Evolutionary conservation across 2,888 invertebrate genomes (phyloP), one percentile per base, ranked within the genome.

Genomic region (Cremastobaeus sp.): DNA sequence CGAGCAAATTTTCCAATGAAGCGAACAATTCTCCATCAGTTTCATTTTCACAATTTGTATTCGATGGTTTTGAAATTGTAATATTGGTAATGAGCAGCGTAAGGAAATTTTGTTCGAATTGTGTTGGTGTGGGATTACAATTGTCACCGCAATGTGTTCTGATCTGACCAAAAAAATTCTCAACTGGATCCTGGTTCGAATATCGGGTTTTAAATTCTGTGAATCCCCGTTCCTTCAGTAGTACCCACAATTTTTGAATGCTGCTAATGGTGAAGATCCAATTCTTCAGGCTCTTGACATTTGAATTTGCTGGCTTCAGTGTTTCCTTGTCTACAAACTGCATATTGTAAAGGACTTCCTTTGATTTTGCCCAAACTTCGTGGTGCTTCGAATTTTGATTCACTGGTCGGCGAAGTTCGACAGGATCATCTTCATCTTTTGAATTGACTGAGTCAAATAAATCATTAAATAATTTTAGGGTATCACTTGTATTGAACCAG

Each of bases 141-240:
- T 45, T 32, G 9, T 3, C 3, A 0, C n/a, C 8, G 25, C 4
- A 0, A 37, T 60, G 60, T 30, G 39, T 30, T 39, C 39, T 35
- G n/a, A 60, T 48, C 39, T 39, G 37, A 5, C 47, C 60, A 17
- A 48, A 37, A 39, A 28, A 60, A 48, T 60, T 60, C 21, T 60
- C 60, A n/a, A 60, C 18, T 0, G 48, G 37, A 34, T 48, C 48
- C 14, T 60, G 57, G 28, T 57, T 57, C 11, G 45, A 2, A 5
- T 9, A 45, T n/a, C 15, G 34, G 0, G 57, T 25, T 25, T 35
- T 45, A 2, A 57, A 57, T 0, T 8, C 6, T 0, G 9, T 1
- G 25, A 57, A 57, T 0, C 39, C 60, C 2, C n/a, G 48, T 1
- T 37, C 48, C 0, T 1, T 0, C 18, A 15, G 28, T 18, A 48